phyloP scores from a whole-genome alignment of 2,888 invertebrate species.

The Ernsta delagoae region DNA sequence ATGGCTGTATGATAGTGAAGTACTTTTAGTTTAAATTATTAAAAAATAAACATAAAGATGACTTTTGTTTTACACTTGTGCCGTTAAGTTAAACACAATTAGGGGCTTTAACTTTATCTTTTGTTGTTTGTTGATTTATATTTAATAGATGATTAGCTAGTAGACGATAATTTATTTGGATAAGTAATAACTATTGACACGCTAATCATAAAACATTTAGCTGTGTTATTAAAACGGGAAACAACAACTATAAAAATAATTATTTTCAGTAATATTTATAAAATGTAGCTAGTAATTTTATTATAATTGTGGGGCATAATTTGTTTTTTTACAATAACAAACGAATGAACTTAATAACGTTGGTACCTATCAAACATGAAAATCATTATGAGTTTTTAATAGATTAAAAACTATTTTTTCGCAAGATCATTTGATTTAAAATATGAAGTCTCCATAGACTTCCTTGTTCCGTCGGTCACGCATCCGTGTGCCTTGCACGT shows the following conservation, averaged over 20 bases:
- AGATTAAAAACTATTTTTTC: too few species aligned
- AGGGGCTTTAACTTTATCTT: neutral
- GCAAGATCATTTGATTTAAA: neutral
- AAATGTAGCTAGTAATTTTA: too few species aligned
- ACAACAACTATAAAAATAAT: too few species aligned
- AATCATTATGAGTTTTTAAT: too few species aligned
- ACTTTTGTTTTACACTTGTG: conserved; percentile 4
- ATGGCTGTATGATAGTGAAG: too few species aligned
- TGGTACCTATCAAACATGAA: too few species aligned
- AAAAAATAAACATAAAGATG: neutral
- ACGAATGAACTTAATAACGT: too few species aligned
- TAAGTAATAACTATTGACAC: neutral
- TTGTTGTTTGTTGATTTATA: neutral
- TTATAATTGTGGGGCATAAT: too few species aligned
- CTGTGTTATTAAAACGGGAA: neutral
- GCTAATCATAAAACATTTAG: neutral
- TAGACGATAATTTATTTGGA: neutral
- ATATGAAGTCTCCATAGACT: conserved; percentile 50
- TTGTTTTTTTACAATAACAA: too few species aligned
- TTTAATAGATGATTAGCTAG: neutral
- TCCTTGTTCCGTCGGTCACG: conserved; percentile 55
- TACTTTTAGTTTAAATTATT: too few species aligned
- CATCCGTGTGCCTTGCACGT: conserved; percentile 75
- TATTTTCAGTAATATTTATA: too few species aligned
- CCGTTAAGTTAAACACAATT: neutral